Evolutionary conservation across 2,797 vertebrate species (phyloP).

Genomic region (Syngnathus rostellatus): DNA sequence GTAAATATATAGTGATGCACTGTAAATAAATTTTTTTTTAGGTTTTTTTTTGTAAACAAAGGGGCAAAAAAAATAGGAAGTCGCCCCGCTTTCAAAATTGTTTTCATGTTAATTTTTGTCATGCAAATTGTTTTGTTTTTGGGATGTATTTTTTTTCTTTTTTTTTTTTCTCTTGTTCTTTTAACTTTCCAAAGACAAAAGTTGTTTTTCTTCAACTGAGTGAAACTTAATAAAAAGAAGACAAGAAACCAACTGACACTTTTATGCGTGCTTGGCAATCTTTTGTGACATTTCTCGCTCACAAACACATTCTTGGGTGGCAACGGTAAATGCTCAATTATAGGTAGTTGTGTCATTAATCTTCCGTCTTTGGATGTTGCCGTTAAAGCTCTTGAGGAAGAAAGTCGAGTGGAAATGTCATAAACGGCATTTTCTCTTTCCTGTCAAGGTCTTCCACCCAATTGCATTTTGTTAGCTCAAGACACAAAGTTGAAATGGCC

Average conservation of each 20-base stretch:
- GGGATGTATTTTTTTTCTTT: constrained; percentile 58
- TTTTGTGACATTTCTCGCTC: constrained; percentile 1
- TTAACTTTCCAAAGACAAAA: constrained; percentile 74
- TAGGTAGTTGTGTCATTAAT: neutral
- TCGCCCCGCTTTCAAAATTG: constrained; percentile 78
- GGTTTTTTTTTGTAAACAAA: constrained; percentile 76
- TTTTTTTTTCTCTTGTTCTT: constrained; percentile 55
- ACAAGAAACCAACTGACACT: constrained; percentile 71
- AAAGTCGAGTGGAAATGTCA: neutral
- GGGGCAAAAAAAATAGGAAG: constrained; percentile 72
- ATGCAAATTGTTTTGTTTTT: constrained; percentile 63
- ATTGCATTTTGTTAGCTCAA: neutral
- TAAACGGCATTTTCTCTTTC: neutral
- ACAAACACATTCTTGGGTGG: neutral
- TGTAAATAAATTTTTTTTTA: constrained; percentile 91
- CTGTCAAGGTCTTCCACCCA: neutral
- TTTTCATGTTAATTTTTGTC: constrained; percentile 61
- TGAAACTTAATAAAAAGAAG: constrained; percentile 73
- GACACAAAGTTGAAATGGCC: neutral
- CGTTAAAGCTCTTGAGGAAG: too few relatives aligned
- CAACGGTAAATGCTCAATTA: neutral
- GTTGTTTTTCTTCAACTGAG: constrained; percentile 72
- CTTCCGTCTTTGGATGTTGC: neutral
- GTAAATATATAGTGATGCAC: constrained; percentile 86
- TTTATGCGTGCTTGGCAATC: constrained; percentile 43